Evolutionary conservation across 2,888 invertebrate species (phyloP), one percentile per base, ranked within the genome.

Genomic region (Antheraea assamensis): DNA sequence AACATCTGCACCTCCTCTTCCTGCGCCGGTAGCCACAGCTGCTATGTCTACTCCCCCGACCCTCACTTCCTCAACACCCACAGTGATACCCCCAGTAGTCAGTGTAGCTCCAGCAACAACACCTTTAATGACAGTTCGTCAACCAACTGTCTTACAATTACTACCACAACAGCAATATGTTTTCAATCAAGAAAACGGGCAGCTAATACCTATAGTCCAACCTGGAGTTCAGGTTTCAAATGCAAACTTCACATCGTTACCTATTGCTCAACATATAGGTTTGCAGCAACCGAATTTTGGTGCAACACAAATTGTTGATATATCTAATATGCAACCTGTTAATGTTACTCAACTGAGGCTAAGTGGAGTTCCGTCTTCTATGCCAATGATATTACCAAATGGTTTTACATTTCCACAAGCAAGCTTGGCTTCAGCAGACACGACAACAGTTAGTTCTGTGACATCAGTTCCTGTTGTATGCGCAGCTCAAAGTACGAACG

Each of bases 371-470:
- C 94, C 94, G 4, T 91, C 92, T 55, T 93, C 94, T 24, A 94
- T 94, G 94, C 93, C 94, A 58, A 94, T 94, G 94, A 90, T 94
- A 77, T 81, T 94, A 58, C 94, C 93, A 0, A 94, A 94, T 81
- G 92, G 93, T 0, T 76, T 92, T 2, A 80, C 90, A 17, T 90
- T 93, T 77, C 93, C 93, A 1, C 94, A 93, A 87, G 90, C 92
- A 0, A 92, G 88, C 77, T 83, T 93, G 55, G 82, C 90, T 21
- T 87, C 91, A 0, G 87, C 88, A 31, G 94, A 94, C 74, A 90
- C 91, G 3, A 94, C 94, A 2, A 94, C 94, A 30, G 93, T 94
- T 0, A 94, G 93, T 75, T 89, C 94, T 0, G 94, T 94, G 0
- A 93, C 90, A 0, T 80, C 92, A 17, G 90, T 93, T 0, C 94